phyloP scores from a whole-genome alignment of 2,113 vertebrate species.

The Nycticryphes semicollaris region DNA sequence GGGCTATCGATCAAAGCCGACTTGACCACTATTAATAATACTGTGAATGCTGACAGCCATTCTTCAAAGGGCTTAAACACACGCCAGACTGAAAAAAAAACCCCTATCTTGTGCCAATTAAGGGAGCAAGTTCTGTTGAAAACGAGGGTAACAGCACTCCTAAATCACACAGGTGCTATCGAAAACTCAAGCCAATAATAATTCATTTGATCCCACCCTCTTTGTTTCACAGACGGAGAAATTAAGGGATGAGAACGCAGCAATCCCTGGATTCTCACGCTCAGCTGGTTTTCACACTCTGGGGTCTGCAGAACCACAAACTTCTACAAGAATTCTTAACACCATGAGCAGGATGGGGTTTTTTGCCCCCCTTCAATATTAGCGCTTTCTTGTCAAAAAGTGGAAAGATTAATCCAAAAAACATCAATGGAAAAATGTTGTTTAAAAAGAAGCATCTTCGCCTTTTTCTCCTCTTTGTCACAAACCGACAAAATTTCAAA shows the following conservation, averaged over 20 bases:
- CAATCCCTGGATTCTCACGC: background rate
- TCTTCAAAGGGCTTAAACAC: background rate
- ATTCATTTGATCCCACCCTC: background rate
- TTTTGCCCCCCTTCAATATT: rapidly evolving
- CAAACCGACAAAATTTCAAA: background rate
- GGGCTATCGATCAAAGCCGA: background rate
- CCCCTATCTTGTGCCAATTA: background rate
- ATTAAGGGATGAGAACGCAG: background rate
- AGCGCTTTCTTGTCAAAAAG: background rate
- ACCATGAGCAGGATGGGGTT: background rate
- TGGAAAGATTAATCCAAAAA: background rate
- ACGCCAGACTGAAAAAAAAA: background rate
- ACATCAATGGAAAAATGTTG: background rate
- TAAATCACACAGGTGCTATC: background rate
- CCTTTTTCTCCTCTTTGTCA: background rate
- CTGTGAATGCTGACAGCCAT: background rate
- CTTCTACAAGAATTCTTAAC: background rate
- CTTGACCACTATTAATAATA: rapidly evolving
- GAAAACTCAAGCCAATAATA: background rate
- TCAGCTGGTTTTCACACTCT: background rate
- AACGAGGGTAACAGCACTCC: background rate
- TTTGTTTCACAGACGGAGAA: background rate
- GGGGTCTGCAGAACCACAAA: background rate
- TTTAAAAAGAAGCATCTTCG: background rate
- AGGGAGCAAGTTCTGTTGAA: background rate